Base-by-base conservation (phyloP, 2,888 invertebrate species). In the Agrenia bidenticulata region DNA sequence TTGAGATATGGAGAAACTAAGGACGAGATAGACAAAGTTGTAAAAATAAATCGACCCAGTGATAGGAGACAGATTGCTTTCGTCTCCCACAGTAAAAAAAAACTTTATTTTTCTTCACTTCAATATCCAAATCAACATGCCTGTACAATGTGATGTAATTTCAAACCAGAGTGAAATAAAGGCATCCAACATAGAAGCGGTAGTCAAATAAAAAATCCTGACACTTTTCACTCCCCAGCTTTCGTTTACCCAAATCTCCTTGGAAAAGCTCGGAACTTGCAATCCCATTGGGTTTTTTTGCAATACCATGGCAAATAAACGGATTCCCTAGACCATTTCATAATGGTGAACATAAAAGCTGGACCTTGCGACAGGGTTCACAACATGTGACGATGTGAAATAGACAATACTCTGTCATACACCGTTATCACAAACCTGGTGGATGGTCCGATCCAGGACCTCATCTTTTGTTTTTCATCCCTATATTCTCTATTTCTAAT, bases 1-100 rank as follows among this genome's bases (percentile, higher is more conserved):
- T n/a, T 11, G 56, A 64, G 55, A 60, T 50, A 45, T 54, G 55
- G 23, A 39, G 37, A 21, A 61, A 51, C 41, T 51, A 45, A 53
- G 11, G 61, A 41, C 5, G 51, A 51, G 51, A 51, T 51, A 51
- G 61, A 56, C 58, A 54, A 53, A 55, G 66, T 54, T 45, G 63
- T 63, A 69, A 69, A 66, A 66, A 50, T 61, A 66, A 66, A 66
- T 69, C 64, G 66, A 69, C 58, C 60, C 64, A 66, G 53, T 66
- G 63, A 66, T 60, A 69, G 63, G 69, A 66, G 66, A 69, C 69
- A 57, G 59, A 69, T 69, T 63, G 66, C 59, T 66, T 62, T 54
- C 61, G 56, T 49, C 56, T 54, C 55, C 45, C 32, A 7, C 32
- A 4, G 32, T 32, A 32, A 32, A 32, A 32, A 32, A 32, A 32